Evolutionary conservation across 1,140 invertebrate species (phyloP), one percentile per base, ranked within the genome.

Genomic region (Dendroctonus ponderosae): DNA sequence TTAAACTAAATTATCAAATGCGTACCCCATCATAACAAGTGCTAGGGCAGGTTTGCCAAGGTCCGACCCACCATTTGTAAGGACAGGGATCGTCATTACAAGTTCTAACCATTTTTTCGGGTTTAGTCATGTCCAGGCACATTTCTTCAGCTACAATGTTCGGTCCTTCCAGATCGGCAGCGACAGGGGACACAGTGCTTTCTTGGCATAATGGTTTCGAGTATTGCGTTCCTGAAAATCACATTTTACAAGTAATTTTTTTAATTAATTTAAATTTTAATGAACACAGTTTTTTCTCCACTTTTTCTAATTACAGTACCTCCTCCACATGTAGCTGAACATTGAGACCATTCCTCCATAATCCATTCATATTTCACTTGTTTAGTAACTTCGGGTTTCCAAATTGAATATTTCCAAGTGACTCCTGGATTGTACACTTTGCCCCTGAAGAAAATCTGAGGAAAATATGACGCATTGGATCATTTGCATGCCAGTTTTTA

Each of bases 331-430:
- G 89, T 88, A 5, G 82, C 85, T 5, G 90, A 89, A 77, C 91
- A 94, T 26, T 90, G 81, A 4, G 88, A 86, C 90, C 91, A 93
- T 56, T 90, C 89, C 3, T 85, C 84, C 65, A 89, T 82, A 8
- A 87, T 80, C 92, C 93, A 96, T 7, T 81, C 74, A 76, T 89
- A 89, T 75, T 84, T 81, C 76, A 80, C 87, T 75, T 78, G 87
- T 78, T 77, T 79, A 3, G 71, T 57, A 75, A 81, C 76, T 84
- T 86, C 74, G 80, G 81, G 81, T 58, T 88, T 87, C 9, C 88
- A 87, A 57, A 91, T 81, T 0, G 89, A 91, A 80, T 93, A 96
- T 78, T 94, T 91, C 80, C 91, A 94, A 58, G 82, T 82, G 11
- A 95, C 82, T 11, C 92, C 92, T 0, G 89, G 87, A 76, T 94